These are phyloP conservation scores for Erynnis tages DNA, from an alignment of 2,888 invertebrate species.

Conservation along the genomic window DNA sequence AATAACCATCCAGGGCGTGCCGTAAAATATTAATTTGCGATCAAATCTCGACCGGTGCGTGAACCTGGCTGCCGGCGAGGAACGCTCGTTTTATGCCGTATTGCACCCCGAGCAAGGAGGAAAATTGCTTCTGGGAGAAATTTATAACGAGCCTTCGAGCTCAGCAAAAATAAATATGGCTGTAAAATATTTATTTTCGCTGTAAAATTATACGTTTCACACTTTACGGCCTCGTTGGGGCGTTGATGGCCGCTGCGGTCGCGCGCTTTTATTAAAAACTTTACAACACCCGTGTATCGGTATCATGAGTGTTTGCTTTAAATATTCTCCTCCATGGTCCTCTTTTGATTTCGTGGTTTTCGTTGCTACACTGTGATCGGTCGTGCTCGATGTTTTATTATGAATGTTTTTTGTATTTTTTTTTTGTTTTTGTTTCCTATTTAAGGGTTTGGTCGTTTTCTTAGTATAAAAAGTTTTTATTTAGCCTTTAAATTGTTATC, in stretches of 20 bases:
- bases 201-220: slow-evolving; percentile 21
- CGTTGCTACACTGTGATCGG: too few species aligned
- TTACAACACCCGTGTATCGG: not conserved
- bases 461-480: too few species aligned
- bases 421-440: too few species aligned
- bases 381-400: too few species aligned
- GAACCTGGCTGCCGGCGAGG: slow-evolving; percentile 28
- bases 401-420: too few species aligned
- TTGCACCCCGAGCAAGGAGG: slow-evolving; percentile 46
- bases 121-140: slow-evolving; percentile 51
- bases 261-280: slow-evolving; percentile 6
- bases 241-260: not conserved
- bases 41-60: slow-evolving; percentile 37
- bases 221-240: slow-evolving; percentile 4
- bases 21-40: slow-evolving; percentile 38
- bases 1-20: slow-evolving; percentile 33
- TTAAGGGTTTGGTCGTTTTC: too few species aligned
- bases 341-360: too few species aligned
- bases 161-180: slow-evolving; percentile 23
- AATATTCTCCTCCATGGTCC: too few species aligned
- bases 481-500: too few species aligned
- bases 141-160: slow-evolving; percentile 40
- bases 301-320: not conserved
- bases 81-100: slow-evolving; percentile 34
- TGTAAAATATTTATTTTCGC: slow-evolving; percentile 25